phyloP scores from a whole-genome alignment of 2,888 invertebrate species.

The Hofmannophila pseudospretella region DNA sequence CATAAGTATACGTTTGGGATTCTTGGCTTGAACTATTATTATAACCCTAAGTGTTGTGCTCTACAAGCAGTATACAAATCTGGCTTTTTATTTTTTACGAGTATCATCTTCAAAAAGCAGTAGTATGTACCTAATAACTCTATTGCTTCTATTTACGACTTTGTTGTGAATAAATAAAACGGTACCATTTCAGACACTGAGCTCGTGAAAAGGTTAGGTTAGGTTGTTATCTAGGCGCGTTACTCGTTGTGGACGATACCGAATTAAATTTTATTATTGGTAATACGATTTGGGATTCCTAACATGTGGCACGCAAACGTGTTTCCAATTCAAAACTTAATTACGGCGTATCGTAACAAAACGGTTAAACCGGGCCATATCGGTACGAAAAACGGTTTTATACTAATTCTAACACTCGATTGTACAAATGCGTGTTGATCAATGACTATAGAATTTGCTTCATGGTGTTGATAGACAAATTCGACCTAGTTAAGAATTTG shows the following conservation, averaged over 20 bases:
- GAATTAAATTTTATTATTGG: constrained; percentile 10
- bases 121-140: too few relatives aligned
- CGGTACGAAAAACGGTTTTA: neutral
- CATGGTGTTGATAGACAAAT: too few relatives aligned
- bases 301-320: constrained; percentile 7
- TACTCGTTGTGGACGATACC: constrained; percentile 3
- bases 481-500: too few relatives aligned
- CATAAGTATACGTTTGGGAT: constrained; percentile 24
- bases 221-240: too few relatives aligned
- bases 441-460: too few relatives aligned
- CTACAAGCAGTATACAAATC: neutral
- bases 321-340: constrained; percentile 10
- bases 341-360: constrained; percentile 2
- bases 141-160: too few relatives aligned
- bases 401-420: too few relatives aligned
- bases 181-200: too few relatives aligned
- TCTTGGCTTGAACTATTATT: constrained; percentile 15
- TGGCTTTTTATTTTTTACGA: neutral
- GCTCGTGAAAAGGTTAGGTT: too few relatives aligned
- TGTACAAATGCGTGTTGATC: too few relatives aligned
- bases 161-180: too few relatives aligned
- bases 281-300: constrained; percentile 6
- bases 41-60: neutral
- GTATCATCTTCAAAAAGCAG: too few relatives aligned
- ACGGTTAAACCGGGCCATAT: neutral